Evolutionary conservation across 2,797 vertebrate genomes (phyloP).

Genomic region (Aratinga solstitialis): DNA sequence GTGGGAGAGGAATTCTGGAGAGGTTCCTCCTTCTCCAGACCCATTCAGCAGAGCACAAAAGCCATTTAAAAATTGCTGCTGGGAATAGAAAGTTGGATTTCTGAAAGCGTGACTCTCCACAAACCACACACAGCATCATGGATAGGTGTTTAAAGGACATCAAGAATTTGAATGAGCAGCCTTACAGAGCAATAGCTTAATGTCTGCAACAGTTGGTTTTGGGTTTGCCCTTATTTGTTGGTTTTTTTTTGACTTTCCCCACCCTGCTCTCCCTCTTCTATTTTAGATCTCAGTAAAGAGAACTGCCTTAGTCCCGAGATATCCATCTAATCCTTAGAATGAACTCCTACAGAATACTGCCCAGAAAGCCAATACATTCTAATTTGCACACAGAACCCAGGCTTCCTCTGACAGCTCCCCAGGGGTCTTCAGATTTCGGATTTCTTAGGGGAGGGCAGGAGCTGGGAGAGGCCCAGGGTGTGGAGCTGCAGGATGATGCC

Average conservation of each 20-base stretch:
- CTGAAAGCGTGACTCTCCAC: not conserved
- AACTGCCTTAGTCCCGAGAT: not conserved
- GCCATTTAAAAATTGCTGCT: not conserved
- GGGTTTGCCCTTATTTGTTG: not conserved
- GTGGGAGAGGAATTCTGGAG: not conserved
- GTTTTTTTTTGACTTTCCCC: not conserved
- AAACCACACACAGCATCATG: not conserved
- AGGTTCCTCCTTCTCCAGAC: not conserved
- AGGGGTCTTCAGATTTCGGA: not conserved
- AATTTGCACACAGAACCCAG: accelerated
- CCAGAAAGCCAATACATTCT: not conserved
- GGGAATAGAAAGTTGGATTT: not conserved
- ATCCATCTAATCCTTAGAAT: not conserved
- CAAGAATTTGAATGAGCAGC: not conserved
- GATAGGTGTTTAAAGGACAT: not conserved
- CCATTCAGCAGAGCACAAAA: not conserved
- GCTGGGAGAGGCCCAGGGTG: not conserved
- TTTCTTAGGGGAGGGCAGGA: not conserved
- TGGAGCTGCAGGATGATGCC: not conserved
- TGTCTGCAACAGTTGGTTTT: not conserved
- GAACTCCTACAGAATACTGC: not conserved
- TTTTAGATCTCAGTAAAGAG: not conserved
- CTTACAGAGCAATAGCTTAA: not conserved
- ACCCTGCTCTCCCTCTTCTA: not conserved
- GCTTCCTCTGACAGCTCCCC: not conserved